Evolutionary conservation across 2,888 invertebrate species (phyloP), one percentile per base, ranked within the genome.

Genomic region (Phengaris arion): DNA sequence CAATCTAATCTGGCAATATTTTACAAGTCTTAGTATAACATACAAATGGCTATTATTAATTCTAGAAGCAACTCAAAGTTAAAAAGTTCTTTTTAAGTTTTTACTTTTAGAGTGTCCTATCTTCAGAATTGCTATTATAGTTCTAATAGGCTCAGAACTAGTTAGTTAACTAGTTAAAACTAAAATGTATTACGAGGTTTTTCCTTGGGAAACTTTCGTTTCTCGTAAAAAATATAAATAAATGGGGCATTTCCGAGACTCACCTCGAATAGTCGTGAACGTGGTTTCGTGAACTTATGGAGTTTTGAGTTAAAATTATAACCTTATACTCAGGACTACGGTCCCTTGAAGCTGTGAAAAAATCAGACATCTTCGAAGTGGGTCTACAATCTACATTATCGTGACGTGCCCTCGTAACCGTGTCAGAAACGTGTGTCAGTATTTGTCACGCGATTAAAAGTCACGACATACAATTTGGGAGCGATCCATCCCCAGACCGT

Each of bases 171-270:
- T n/a, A n/a, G n/a, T n/a, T 54, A 54, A 35, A 72, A 72, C 51
- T 13, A 12, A 72, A 72, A 72, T 52, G 12, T 72, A 22, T 70
- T 54, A 54, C 35, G 52, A 13, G 72, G 35, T 22, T 72, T 72
- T 72, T 54, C 52, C 70, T 70, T 12, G 72, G 15, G 15, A 54
- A 72, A 72, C 52, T 72, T 72, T 72, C 35, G 22, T 54, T 70
- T 70, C 72, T 72, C 72, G 52, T 72, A 72, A 72, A 54, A 72
- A 72, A 72, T 12, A 35, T 45, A 72, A 72, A 45, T 72, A 72
- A 48, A 69, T 15, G n/a, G 48, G 46, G 52, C 72, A 72, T 72
- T 52, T 15, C 9, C 35, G 15, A 12, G 72, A 12, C 9, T 72
- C 72, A 72, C 72, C 35, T 22, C 35, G 52, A 72, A 22, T 52